A percentile compares a stretch with the other conserved stretches of the same genome.
Evolutionary conservation across 92 coral and sea anemone genomes (phyloP).

Genomic region (Micromussa lordhowensis): DNA sequence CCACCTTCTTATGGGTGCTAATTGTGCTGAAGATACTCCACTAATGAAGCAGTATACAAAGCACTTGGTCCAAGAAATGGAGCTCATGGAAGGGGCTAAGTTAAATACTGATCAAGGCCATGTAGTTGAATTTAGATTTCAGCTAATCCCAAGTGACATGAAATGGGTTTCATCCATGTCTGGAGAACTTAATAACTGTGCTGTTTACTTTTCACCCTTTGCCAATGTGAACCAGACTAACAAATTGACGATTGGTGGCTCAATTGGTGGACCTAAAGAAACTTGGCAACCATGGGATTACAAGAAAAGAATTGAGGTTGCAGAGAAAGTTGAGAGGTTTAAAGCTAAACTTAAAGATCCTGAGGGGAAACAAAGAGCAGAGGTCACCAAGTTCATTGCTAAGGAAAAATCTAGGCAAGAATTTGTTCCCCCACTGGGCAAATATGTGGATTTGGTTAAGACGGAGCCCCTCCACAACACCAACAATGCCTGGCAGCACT

Average conservation of each 20-base stretch:
- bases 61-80: constrained; percentile 68
- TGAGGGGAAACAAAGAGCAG: constrained; percentile 20
- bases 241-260: constrained; percentile 54
- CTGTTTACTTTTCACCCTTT: constrained; percentile 70
- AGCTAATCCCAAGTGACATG: constrained; percentile 68
- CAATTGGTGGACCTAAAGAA: constrained; percentile 50
- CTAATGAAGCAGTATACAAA: constrained; percentile 57
- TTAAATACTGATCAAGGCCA: constrained; percentile 53
- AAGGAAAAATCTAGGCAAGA: constrained; percentile 66
- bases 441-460: constrained; percentile 58
- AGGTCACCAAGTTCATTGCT: constrained; percentile 61
- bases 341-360: constrained; percentile 53
- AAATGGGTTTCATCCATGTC: constrained; percentile 75
- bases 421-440: constrained; percentile 63
- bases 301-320: constrained; percentile 30
- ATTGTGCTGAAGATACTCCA: constrained; percentile 67
- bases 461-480: constrained; percentile 75
- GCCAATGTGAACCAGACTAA: constrained; percentile 60
- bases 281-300: constrained; percentile 74
- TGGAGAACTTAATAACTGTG: constrained; percentile 67
- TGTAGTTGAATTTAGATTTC: constrained; percentile 36
- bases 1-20: constrained; percentile 71
- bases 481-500: constrained; percentile 79
- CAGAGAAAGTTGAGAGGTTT: constrained; percentile 51
- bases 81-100: constrained; percentile 49